Evolutionary conservation across 2,888 invertebrate genomes (phyloP).

Genomic region (Pardosa pseudoannulata): DNA sequence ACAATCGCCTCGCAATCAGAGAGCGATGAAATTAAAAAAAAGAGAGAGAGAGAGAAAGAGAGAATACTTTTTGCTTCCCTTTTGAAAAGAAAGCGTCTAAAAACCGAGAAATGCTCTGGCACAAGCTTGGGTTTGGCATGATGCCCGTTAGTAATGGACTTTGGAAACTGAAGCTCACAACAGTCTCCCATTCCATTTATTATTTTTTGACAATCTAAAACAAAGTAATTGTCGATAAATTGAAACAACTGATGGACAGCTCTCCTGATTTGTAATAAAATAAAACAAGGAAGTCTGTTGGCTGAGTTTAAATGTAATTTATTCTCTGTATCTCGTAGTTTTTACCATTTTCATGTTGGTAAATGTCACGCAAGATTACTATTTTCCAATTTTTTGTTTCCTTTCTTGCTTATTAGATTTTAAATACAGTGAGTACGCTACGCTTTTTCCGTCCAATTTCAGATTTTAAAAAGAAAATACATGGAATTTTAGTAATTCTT

Average conservation of each 20-base stretch:
- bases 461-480: too few relatives aligned
- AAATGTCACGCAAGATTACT: too few relatives aligned
- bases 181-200: background rate
- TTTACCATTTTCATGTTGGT: too few relatives aligned
- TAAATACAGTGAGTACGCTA: too few relatives aligned
- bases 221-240: background rate
- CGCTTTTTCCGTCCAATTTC: too few relatives aligned
- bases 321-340: too few relatives aligned
- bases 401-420: too few relatives aligned
- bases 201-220: background rate
- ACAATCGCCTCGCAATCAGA: slow-evolving; percentile 51
- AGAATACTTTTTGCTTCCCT: background rate
- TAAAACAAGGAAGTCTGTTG: too few relatives aligned
- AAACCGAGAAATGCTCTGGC: slow-evolving; percentile 35
- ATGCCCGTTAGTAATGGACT: slow-evolving; percentile 42
- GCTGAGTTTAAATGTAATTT: too few relatives aligned
- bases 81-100: slow-evolving; percentile 17
- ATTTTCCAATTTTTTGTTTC: too few relatives aligned
- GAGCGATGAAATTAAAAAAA: slow-evolving; percentile 18
- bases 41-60: background rate
- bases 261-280: too few relatives aligned
- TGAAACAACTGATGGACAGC: background rate
- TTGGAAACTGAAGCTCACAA: background rate
- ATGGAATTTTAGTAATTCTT: too few relatives aligned
- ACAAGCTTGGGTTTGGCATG: slow-evolving; percentile 39